Base-by-base conservation (phyloP, 1,140 invertebrate species). In the Radopholus similis region DNA sequence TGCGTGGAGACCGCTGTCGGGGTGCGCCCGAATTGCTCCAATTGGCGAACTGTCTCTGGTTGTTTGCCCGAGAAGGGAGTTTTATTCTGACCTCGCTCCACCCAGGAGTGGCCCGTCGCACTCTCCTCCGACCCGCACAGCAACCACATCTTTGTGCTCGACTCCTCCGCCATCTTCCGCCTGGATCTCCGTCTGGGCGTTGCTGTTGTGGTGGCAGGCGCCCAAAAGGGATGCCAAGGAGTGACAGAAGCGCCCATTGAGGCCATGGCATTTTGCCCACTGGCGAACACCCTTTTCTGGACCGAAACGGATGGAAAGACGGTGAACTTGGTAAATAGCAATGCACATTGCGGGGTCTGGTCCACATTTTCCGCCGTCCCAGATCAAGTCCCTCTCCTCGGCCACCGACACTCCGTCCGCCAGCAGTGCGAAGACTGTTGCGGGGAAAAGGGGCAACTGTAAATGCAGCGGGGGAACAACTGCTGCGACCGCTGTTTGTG, bases 101-200 rank as follows among this genome's bases (percentile, higher is more conserved):
- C 53, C 21, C 13, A 64, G 60, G 60, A 64, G 51, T 64, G 60
- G 60, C 60, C 60, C 5, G 51, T 44, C 2, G 47, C 60, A 13
- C 28, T 64, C 47, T 9, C 60, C 2, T 64, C 13, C 21, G 60
- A 64, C 32, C 60, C 57, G 11, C 9, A 44, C 21, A 28, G 44
- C 18, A 26, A 26, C 28, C 38, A 47, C 23, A 21, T 64, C 26
- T 64, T 64, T 21, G 13, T 64, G 21, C n/a, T 64, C 18, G 60
- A 64, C 28, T 63, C 60, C 4, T 30, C 47, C 47, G 60, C 30
- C 26, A 21, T 64, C 18, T 64, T 51, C 21, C 60, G 40, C 28
- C 11, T 64, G 28, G 60, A 64, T 47, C 32, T 64, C 28, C 37
- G 18, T 5, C 53, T 53, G 9, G 34, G 21, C 37, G 30, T 51